A percentile compares a stretch with the other conserved stretches of the same genome.
Conservation (phyloP, 2,888 invertebrate species). For the Rhorus exstirpatorius region DNA sequence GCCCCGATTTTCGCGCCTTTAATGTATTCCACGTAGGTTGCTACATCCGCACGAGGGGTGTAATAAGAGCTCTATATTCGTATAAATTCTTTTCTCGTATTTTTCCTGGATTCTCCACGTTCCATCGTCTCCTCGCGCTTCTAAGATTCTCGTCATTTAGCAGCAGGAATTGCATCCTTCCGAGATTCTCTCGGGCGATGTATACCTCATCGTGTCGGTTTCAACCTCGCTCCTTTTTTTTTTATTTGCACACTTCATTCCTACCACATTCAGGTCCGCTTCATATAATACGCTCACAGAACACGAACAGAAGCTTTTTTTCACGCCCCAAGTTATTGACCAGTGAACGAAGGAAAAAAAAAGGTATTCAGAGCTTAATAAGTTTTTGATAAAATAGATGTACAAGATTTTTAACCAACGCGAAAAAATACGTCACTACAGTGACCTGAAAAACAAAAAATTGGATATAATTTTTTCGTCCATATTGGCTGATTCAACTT, state of each 20-base stretch:
- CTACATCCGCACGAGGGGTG: conserved; percentile 13
- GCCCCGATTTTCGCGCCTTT: conserved; percentile 17
- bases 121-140: conserved; percentile 5
- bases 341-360: too few relatives aligned
- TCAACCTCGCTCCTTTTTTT: not conserved
- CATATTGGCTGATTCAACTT: too few relatives aligned
- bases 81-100: conserved; percentile 11
- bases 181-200: not conserved
- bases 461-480: too few relatives aligned
- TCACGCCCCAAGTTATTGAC: too few relatives aligned
- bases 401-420: too few relatives aligned
- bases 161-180: conserved; percentile 33
- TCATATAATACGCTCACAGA: too few relatives aligned
- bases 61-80: conserved; percentile 21
- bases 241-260: not conserved
- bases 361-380: too few relatives aligned
- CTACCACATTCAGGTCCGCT: not conserved
- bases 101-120: not conserved
- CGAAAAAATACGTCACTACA: too few relatives aligned
- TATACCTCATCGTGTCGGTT: not conserved
- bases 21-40: conserved; percentile 52
- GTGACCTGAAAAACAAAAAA: too few relatives aligned
- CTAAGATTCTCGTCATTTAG: conserved; percentile 31
- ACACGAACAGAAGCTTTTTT: too few relatives aligned
- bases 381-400: too few relatives aligned